Evolutionary conservation across 2,888 invertebrate species (phyloP).

Genomic region (Hedychridium roseum): DNA sequence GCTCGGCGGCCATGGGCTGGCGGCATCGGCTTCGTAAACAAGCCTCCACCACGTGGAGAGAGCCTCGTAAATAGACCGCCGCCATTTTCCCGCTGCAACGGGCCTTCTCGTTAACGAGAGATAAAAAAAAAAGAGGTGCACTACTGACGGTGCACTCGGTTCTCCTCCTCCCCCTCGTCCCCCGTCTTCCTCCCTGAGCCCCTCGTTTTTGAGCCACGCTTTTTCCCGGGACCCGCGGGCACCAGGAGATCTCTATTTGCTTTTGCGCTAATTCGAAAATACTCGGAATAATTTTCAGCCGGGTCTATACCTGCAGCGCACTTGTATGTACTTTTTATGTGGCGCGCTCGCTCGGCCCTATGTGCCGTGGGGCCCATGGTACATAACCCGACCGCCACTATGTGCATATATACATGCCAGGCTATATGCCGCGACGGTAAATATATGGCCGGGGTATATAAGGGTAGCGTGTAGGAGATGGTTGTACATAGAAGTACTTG

Average conservation of each 20-base stretch:
- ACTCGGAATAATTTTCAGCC: conserved; percentile 50
- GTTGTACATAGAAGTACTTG: conserved; percentile 61
- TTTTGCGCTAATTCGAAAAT: conserved; percentile 54
- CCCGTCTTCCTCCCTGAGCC: neutral
- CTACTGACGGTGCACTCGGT: too few species aligned
- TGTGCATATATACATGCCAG: conserved; percentile 23
- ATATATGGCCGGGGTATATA: conserved; percentile 51
- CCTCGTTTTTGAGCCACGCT: neutral
- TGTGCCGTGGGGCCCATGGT: conserved; percentile 42
- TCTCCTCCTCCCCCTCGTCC: too few species aligned
- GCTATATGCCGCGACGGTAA: conserved; percentile 41
- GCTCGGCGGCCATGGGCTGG: too few species aligned
- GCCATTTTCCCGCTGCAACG: neutral
- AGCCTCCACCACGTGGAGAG: too few species aligned
- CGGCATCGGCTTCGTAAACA: too few species aligned
- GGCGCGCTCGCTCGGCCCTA: conserved; percentile 43
- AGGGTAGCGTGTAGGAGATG: conserved; percentile 59
- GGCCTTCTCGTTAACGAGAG: too few species aligned
- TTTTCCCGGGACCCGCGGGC: neutral
- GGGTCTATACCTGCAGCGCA: conserved; percentile 27
- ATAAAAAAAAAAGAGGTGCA: too few species aligned
- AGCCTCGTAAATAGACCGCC: neutral
- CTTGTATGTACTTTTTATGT: conserved; percentile 48
- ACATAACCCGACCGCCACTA: too few species aligned
- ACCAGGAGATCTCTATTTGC: neutral